Conservation (phyloP, 2,797 vertebrate species). For the Vultur gryphus region DNA sequence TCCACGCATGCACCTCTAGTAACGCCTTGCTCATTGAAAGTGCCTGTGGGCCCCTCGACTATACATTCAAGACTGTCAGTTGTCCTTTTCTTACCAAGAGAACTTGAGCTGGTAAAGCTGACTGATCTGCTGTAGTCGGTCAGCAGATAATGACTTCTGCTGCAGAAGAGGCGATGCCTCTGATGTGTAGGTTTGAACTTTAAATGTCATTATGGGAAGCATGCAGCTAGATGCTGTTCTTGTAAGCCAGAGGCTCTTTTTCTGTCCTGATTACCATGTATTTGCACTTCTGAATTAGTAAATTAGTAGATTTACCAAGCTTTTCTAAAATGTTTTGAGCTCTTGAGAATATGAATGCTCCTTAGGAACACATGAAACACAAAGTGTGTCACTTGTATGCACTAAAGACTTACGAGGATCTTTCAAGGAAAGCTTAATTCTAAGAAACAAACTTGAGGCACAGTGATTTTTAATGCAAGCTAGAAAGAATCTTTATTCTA, state of each 20-base stretch:
- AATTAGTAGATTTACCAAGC: background rate
- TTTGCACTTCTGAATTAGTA: background rate
- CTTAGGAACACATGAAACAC: background rate
- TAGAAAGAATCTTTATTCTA: background rate
- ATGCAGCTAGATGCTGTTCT: background rate
- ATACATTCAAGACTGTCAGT: background rate
- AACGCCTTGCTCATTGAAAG: background rate
- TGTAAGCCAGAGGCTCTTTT: background rate
- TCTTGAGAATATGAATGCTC: background rate
- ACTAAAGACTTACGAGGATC: background rate
- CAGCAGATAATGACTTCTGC: background rate
- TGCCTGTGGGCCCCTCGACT: background rate
- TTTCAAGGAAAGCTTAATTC: background rate
- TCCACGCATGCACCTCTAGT: rapidly evolving
- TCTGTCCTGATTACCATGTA: background rate
- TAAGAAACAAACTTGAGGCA: background rate
- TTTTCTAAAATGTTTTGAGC: background rate
- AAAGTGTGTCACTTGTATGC: background rate
- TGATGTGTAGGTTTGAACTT: background rate
- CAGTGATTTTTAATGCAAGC: background rate
- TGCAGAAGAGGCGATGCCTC: background rate
- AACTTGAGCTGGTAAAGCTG: background rate
- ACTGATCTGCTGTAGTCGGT: background rate
- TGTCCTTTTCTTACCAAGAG: background rate
- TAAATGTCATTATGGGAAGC: background rate